Conservation (phyloP, 2,113 vertebrate species). For the Callionymus lyra region DNA sequence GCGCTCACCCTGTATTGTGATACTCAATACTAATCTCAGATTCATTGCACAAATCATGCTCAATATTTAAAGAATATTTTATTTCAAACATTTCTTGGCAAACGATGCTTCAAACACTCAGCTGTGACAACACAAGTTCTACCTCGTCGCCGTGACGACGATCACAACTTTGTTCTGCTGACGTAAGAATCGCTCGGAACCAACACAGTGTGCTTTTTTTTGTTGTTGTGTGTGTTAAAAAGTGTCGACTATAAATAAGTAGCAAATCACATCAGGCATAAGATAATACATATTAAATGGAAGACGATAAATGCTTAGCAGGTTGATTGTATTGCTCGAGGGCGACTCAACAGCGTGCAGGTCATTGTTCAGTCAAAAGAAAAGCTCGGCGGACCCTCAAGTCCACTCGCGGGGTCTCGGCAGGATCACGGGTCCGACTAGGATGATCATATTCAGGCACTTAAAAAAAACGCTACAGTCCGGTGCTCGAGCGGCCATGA, state of each 20-base stretch:
- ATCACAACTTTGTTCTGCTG: slow-evolving; percentile 2
- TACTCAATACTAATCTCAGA: too few relatives aligned
- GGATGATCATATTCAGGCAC: slow-evolving; percentile 43
- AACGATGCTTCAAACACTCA: slow-evolving; percentile 19
- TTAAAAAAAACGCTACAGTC: slow-evolving; percentile 52
- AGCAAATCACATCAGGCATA: slow-evolving; percentile 8
- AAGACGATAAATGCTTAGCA: slow-evolving; percentile 42
- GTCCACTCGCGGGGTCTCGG: slow-evolving; percentile 13
- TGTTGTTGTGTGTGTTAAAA: slow-evolving; percentile 2
- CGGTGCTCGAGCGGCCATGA: slow-evolving; percentile 43
- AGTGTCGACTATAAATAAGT: slow-evolving; percentile 23
- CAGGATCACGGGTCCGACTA: slow-evolving; percentile 10
- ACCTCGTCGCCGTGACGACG: too few relatives aligned
- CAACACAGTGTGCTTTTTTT: slow-evolving; percentile 30
- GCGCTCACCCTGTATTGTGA: too few relatives aligned
- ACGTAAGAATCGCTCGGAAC: slow-evolving; percentile 8
- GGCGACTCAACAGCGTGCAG: slow-evolving; percentile 37
- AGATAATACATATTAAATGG: slow-evolving; percentile 36
- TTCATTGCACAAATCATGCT: too few relatives aligned
- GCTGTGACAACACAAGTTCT: background rate
- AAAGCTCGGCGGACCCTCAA: slow-evolving; percentile 31
- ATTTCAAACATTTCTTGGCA: slow-evolving; percentile 40
- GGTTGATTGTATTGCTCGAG: slow-evolving; percentile 27
- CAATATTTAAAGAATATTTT: background rate
- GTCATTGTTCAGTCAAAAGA: slow-evolving; percentile 35